Evolutionary conservation across 2,888 invertebrate genomes (phyloP), one percentile per base, ranked within the genome.

Genomic region (Brenthis hecate): DNA sequence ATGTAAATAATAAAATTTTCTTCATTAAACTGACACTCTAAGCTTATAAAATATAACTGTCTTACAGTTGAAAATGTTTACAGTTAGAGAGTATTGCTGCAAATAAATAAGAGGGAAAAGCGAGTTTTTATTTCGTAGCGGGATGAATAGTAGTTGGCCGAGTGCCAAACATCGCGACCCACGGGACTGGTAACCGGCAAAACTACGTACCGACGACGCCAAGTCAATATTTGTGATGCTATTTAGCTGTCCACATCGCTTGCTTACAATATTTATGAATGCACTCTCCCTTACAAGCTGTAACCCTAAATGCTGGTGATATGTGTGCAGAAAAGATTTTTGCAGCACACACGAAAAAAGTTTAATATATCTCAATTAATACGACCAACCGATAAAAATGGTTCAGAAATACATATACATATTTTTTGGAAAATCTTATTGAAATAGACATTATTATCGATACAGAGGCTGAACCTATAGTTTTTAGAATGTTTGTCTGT

Each of bases 171-270:
- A 75, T 68, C 75, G 73, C 75, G 68, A 68, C 72, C 67, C 68
- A 65, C 71, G 75, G 71, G 72, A 74, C 74, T 73, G 75, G 65
- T 70, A 64, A 70, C 77, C 75, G 73, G 75, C 78, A 80, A 78
- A 83, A 81, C 80, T 82, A 60, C 73, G 62, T 61, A 67, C 69
- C 80, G 76, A 73, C 80, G 76, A 73, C 75, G 81, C 85, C 81
- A 80, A 88, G 86, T 89, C 88, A 88, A 88, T 90, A 89, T 90
- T 90, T 89, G 88, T 84, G 85, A 85, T 47, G 54, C 65, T 48
- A 56, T 65, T 54, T 65, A 56, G 43, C 65, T 61, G 58, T 64
- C 61, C 47, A 61, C 68, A 60, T 58, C 23, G 57, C 55, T 55
- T 58, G 58, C 56, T 84, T 85, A 85, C 84, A 68, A 69, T 66